Percentiles rank a stretch among this genome's conserved stretches.
Evolutionary conservation across 2,113 vertebrate species (phyloP).

Genomic region (Canis aureus): DNA sequence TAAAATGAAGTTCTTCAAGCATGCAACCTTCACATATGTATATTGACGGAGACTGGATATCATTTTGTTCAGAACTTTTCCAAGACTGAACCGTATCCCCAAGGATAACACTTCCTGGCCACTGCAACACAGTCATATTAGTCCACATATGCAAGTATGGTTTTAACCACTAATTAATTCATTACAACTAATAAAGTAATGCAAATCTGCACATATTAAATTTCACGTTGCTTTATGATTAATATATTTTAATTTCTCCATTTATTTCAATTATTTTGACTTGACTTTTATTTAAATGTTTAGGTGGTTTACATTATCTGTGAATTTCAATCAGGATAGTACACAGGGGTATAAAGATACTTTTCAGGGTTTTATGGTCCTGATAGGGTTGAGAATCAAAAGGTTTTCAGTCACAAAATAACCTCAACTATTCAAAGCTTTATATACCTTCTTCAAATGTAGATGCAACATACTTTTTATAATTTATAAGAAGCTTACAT

Average conservation of each 20-base stretch:
- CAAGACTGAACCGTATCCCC: background rate
- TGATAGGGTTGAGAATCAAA: background rate
- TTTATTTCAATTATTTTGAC: background rate
- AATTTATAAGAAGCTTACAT: slow-evolving; percentile 52
- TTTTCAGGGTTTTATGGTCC: background rate
- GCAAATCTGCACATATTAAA: background rate
- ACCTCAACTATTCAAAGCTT: background rate
- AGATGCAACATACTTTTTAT: slow-evolving; percentile 5
- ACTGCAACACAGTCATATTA: background rate
- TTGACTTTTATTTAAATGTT: background rate
- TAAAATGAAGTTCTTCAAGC: background rate
- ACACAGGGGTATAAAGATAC: background rate
- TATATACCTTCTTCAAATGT: background rate
- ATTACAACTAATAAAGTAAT: background rate
- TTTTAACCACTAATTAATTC: background rate
- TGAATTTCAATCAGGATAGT: background rate
- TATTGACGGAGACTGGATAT: background rate
- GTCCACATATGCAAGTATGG: background rate
- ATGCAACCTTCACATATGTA: background rate
- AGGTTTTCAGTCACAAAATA: background rate
- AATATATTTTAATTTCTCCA: background rate
- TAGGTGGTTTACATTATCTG: background rate
- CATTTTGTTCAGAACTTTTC: background rate
- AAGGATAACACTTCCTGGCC: background rate
- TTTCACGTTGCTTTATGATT: background rate